phyloP scores from a whole-genome alignment of 2,113 vertebrate species.

The Oncorhynchus mykiss region DNA sequence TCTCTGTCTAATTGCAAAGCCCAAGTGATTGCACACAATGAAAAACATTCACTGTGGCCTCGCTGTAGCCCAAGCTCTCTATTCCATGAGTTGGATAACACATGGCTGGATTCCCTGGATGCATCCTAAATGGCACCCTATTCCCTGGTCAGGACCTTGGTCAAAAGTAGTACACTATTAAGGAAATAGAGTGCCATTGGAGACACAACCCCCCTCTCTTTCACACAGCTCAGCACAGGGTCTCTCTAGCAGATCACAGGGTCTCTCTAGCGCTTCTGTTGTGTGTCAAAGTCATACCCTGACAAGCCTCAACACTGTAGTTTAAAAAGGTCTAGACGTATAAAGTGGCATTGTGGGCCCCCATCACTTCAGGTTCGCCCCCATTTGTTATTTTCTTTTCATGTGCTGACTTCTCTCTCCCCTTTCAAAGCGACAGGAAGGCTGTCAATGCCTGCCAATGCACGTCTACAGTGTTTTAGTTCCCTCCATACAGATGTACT shows the following conservation, averaged over 20 bases:
- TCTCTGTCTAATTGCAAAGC: conserved; percentile 47
- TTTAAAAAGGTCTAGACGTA: conserved; percentile 13
- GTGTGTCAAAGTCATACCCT: neutral
- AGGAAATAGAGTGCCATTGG: too few relatives aligned
- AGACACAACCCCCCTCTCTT: too few relatives aligned
- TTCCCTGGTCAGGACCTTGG: neutral
- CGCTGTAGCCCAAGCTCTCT: neutral
- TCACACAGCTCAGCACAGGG: neutral
- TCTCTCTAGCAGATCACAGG: conserved; percentile 6
- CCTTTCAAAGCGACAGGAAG: conserved; percentile 35
- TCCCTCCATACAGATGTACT: conserved; percentile 36
- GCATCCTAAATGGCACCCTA: neutral
- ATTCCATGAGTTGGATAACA: conserved; percentile 5
- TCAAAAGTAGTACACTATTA: too few relatives aligned
- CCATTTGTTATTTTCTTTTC: conserved; percentile 13
- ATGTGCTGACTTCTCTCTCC: conserved; percentile 28
- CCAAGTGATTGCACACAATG: conserved; percentile 32
- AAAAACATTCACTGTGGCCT: neutral
- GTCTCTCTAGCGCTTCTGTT: conserved; percentile 8
- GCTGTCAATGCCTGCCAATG: conserved; percentile 38
- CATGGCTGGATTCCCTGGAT: neutral
- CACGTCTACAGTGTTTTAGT: conserved; percentile 37
- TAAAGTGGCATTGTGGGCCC: conserved; percentile 19
- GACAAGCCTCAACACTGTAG: conserved; percentile 23
- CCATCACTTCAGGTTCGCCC: neutral